Evolutionary conservation across 2,113 vertebrate genomes (phyloP).

Genomic region (Probosciger aterrimus): DNA sequence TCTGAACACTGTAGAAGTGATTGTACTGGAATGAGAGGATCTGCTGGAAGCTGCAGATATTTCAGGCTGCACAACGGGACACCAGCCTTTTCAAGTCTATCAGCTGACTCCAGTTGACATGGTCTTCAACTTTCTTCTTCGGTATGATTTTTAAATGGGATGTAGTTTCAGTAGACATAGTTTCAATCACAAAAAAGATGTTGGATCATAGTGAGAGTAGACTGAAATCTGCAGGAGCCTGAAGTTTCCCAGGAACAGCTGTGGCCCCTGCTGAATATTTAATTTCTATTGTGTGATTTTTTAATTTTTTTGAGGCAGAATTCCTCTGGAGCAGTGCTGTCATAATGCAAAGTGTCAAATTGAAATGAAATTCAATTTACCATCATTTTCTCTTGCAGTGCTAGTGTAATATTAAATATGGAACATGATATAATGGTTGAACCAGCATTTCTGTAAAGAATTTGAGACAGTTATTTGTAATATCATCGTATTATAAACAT

Average conservation of each 20-base stretch:
- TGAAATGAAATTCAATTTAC: not conserved
- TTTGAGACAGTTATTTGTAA: not conserved
- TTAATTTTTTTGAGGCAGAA: not conserved
- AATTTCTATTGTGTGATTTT: not conserved
- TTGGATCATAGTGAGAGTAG: not conserved
- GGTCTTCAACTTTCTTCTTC: not conserved
- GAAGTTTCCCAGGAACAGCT: not conserved
- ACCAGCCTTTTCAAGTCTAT: not conserved
- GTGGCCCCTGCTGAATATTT: not conserved
- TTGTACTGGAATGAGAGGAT: not conserved
- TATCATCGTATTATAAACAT: not conserved
- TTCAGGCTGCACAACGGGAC: not conserved
- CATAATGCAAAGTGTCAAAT: not conserved
- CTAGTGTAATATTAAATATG: not conserved
- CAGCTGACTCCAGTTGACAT: not conserved
- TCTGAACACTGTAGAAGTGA: not conserved
- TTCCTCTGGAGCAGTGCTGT: not conserved
- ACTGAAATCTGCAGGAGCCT: not conserved
- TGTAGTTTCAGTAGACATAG: not conserved
- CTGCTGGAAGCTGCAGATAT: not conserved
- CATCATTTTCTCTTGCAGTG: not conserved
- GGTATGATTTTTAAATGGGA: not conserved
- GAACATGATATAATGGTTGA: not conserved
- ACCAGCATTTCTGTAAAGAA: not conserved
- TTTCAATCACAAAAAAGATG: not conserved